These are phyloP conservation scores for Hemicrepidius hirtus DNA, from an alignment of 2,888 invertebrate species.

Conservation along the genomic window DNA sequence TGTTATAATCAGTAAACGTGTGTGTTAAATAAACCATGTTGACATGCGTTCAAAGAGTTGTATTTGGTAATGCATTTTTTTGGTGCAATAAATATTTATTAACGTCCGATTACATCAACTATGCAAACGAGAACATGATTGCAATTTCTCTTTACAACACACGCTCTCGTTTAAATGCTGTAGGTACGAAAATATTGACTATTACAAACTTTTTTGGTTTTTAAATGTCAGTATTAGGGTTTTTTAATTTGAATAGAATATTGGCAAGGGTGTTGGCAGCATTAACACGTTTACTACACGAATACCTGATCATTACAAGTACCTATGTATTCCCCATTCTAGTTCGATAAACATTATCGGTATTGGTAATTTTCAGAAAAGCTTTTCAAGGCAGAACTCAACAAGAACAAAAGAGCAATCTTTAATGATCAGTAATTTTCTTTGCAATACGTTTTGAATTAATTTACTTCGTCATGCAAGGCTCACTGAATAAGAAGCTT, in stretches of 20 bases:
- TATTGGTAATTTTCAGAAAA: conserved; percentile 26
- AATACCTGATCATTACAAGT: conserved; percentile 12
- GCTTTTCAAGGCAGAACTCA: conserved; percentile 18
- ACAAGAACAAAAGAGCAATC: conserved; percentile 26
- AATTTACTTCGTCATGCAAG: conserved; percentile 25
- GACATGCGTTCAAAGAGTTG: not conserved
- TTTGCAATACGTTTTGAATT: conserved; percentile 25
- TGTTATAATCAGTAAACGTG: too few relatives aligned
- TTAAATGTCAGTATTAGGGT: not conserved
- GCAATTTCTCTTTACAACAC: not conserved
- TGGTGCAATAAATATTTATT: conserved; percentile 25
- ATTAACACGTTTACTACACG: not conserved
- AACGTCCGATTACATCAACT: conserved; percentile 22
- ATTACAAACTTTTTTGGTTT: not conserved
- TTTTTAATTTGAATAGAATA: conserved; percentile 16
- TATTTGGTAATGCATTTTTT: conserved; percentile 1
- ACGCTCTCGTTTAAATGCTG: not conserved
- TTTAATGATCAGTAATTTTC: conserved; percentile 30
- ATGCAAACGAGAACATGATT: conserved; percentile 25
- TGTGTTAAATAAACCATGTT: too few relatives aligned
- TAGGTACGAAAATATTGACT: not conserved
- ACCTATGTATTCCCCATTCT: not conserved
- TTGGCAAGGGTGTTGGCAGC: not conserved
- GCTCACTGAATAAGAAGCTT: conserved; percentile 9
- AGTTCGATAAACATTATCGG: conserved; percentile 24